Conservation (phyloP, 2,888 invertebrate species). For the Invenusta paracnida region DNA sequence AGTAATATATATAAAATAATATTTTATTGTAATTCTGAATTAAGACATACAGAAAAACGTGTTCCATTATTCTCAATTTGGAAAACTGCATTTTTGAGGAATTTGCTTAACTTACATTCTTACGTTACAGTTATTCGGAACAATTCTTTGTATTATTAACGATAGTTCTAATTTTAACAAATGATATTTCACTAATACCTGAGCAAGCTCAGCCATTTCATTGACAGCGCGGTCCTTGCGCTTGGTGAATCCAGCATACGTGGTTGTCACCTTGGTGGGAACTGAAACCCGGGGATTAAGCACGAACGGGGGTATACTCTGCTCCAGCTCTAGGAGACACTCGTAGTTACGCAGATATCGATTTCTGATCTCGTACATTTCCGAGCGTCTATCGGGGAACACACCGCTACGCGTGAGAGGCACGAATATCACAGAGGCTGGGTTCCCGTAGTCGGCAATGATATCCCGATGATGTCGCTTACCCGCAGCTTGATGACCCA, state of each 20-base stretch:
- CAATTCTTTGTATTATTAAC: no score
- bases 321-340: slow-evolving; percentile 59
- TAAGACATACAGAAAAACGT: no score
- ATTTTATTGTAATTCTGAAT: no score
- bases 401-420: slow-evolving; percentile 59
- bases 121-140: no score
- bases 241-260: slow-evolving; percentile 58
- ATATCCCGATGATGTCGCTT: slow-evolving; percentile 54
- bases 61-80: no score
- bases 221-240: slow-evolving; percentile 56
- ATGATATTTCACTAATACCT: no score
- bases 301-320: slow-evolving; percentile 57
- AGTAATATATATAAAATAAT: no score
- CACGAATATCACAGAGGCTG: slow-evolving; percentile 57
- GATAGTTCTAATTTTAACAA: no score
- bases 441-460: slow-evolving; percentile 55
- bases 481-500: slow-evolving; percentile 53
- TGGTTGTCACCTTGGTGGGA: slow-evolving; percentile 55
- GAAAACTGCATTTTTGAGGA: no score
- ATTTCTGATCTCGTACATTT: slow-evolving; percentile 59
- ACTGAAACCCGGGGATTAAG: slow-evolving; percentile 56
- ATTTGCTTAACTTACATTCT: no score
- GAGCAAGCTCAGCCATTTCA: no score
- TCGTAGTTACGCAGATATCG: slow-evolving; percentile 57
- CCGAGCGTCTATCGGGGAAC: slow-evolving; percentile 58